Evolutionary conservation across 2,113 vertebrate genomes (phyloP), one percentile per base, ranked within the genome.

Genomic region (Charina bottae): DNA sequence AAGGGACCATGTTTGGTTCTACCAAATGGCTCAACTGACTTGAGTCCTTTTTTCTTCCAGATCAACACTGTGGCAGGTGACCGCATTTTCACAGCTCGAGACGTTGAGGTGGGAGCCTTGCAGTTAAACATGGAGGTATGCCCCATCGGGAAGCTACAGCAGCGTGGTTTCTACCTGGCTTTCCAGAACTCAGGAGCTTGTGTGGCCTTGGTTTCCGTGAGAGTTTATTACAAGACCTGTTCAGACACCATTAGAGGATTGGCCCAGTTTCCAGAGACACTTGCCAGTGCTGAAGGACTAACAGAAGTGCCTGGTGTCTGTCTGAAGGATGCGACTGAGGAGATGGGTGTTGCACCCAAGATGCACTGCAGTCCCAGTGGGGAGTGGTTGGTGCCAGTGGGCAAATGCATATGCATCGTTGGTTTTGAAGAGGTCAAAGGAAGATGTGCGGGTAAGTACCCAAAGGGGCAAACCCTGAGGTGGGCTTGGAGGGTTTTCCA

Each of bases 171-270:
- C 96, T 98, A 98, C 92, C 94, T 98, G 24, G 98, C 98, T 46
- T 98, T 98, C 95, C 98, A 98, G 95, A 98, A 98, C 95, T 97
- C 97, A 0, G 98, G 98, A 0, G 97, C 98, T 7, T 98, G 98
- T 0, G 96, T 98, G 58, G 98, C 98, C 0, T 93, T 98, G 93
- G 97, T 98, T 72, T 97, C 97, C 0, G 97, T 98, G 15, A 95
- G 98, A 4, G 97, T 98, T 62, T 98, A 98, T 72, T 98, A 98
- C 93, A 97, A 98, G 95, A 98, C 94, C 33, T 98, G 98, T 72
- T 96, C 97, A 0, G 95, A 97, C 59, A 90, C 90, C 0, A 92
- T 97, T 92, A 93, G 94, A 0, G 95, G 97, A 85, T 93, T 98
- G 92, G 98, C 98, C 19, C 96, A 0, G 0, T 98, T 98, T 92